These are phyloP conservation scores for Acronicta psi DNA, from an alignment of 2,888 invertebrate species.

Conservation along the genomic window DNA sequence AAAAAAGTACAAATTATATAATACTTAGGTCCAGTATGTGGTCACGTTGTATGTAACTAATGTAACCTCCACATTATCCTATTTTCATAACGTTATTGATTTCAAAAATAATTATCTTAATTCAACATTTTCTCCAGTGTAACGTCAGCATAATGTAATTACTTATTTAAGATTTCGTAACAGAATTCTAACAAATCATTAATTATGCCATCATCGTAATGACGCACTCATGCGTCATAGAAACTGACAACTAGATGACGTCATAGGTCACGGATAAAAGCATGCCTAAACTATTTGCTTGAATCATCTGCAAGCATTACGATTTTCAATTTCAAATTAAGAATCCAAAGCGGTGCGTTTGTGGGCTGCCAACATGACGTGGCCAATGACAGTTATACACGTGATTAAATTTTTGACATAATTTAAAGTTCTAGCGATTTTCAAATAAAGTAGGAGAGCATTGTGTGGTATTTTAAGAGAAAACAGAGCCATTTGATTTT, in stretches of 20 bases:
- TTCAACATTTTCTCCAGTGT: neutral
- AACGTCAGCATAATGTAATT: neutral
- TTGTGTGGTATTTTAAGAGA: no score
- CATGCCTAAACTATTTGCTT: neutral
- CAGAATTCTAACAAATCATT: slow-evolving; percentile 26
- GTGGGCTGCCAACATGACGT: slow-evolving; percentile 1
- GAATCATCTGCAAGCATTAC: slow-evolving; percentile 17
- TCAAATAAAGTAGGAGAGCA: no score
- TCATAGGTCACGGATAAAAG: slow-evolving; percentile 13
- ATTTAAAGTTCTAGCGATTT: no score
- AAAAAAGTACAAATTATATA: no score
- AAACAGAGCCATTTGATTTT: no score
- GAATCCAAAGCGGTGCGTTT: slow-evolving; percentile 1
- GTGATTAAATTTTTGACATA: neutral
- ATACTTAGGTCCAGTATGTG: no score
- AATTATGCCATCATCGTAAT: slow-evolving; percentile 10
- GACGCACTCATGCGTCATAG: slow-evolving; percentile 36
- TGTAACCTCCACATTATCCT: no score
- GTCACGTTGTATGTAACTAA: no score
- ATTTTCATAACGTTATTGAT: no score
- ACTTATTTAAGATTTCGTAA: neutral
- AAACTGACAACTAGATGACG: slow-evolving; percentile 2
- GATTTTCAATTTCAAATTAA: slow-evolving; percentile 8
- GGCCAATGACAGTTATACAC: neutral
- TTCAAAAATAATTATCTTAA: no score